Evolutionary conservation across 2,888 invertebrate species (phyloP).

Genomic region (Sepiola atlantica): DNA sequence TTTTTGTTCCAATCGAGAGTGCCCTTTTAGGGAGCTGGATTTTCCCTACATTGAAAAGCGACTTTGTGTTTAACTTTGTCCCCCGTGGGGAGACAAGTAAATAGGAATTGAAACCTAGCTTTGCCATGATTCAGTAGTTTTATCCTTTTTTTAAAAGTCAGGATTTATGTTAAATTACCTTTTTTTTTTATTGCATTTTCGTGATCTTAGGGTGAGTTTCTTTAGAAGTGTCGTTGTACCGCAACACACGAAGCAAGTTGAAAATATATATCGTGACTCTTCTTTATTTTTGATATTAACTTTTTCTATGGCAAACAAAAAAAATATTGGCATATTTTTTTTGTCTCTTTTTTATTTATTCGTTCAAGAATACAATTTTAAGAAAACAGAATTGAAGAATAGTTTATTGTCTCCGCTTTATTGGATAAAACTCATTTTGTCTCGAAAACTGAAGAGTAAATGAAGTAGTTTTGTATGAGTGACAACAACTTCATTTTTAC

Average conservation of each 20-base stretch:
- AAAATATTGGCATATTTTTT: neutral
- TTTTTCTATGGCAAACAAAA: neutral
- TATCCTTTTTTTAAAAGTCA: neutral
- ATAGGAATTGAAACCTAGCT: neutral
- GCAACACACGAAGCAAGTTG: neutral
- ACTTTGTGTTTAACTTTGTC: too few species aligned
- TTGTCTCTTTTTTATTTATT: too few species aligned
- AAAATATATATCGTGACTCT: neutral
- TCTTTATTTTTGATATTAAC: neutral
- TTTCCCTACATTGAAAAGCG: too few species aligned
- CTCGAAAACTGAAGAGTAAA: neutral
- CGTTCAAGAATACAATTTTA: neutral
- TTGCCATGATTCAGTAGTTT: neutral
- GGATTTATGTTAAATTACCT: neutral
- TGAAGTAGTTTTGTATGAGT: neutral
- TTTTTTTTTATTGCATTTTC: conserved; percentile 12
- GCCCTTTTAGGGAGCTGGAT: too few species aligned
- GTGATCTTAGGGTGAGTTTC: neutral
- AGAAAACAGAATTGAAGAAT: neutral
- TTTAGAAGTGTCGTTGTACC: neutral
- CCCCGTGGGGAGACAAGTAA: too few species aligned
- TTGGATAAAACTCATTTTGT: neutral
- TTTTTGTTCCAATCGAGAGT: too few species aligned
- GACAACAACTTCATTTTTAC: neutral
- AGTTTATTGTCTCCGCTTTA: neutral